These are phyloP conservation scores for Astropecten irregularis DNA, from an alignment of 53 echinoderm and acorn worm genomes.

Conservation along the genomic window DNA sequence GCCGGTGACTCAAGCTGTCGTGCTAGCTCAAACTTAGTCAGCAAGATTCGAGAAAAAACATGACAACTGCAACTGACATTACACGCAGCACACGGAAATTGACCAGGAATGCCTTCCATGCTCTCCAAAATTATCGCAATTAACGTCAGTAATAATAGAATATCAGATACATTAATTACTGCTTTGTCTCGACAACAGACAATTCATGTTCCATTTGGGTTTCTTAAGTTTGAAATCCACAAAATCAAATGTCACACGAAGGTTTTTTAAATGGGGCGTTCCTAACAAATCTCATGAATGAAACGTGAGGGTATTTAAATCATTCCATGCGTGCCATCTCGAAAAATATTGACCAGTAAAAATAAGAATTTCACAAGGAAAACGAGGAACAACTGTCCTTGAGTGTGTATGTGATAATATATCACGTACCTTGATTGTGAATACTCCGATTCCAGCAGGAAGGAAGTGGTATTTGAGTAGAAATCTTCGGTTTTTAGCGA, in stretches of 20 bases:
- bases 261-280: conserved; percentile 31
- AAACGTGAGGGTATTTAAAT: conserved; percentile 39
- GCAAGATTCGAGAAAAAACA: not conserved
- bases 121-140: no score
- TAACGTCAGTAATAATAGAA: no score
- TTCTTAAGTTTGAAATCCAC: no score
- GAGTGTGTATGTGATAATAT: no score
- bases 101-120: not conserved
- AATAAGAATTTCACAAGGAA: not conserved
- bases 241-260: no score
- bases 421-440: not conserved
- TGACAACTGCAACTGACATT: not conserved
- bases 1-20: conserved; percentile 12
- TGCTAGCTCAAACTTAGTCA: not conserved
- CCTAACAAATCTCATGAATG: conserved; percentile 37
- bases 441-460: not conserved
- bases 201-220: no score
- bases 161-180: no score
- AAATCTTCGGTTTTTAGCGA: not conserved
- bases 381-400: not conserved
- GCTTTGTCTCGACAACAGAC: no score
- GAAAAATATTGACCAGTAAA: not conserved
- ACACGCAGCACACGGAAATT: not conserved
- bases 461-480: not conserved
- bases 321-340: conserved; percentile 35